Evolutionary conservation across 2,113 vertebrate genomes (phyloP).

Genomic region (Dunckerocampus dactyliophorus): DNA sequence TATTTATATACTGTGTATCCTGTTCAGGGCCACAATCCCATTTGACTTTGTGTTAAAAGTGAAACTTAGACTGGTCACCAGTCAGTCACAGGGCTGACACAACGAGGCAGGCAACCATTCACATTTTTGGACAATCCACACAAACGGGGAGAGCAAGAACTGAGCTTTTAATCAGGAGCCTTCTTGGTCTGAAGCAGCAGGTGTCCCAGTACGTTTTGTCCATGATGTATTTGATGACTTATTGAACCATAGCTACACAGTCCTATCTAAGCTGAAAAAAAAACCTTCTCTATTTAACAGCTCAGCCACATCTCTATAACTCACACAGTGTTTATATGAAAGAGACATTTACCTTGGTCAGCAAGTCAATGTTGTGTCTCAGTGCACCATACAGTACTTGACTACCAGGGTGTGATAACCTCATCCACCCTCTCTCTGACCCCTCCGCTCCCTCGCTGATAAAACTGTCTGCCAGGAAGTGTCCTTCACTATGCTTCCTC

Average conservation of each 20-base stretch:
- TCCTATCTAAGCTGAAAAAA: constrained; percentile 65
- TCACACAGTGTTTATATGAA: constrained; percentile 69
- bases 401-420: constrained; percentile 59
- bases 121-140: no score
- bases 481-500: constrained; percentile 78
- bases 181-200: not conserved
- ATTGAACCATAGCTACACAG: constrained; percentile 30
- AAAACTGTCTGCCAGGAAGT: constrained; percentile 74
- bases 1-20: not conserved
- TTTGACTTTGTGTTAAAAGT: no score
- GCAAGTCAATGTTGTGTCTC: constrained; percentile 40
- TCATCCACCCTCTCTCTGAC: constrained; percentile 49
- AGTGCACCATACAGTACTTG: constrained; percentile 31
- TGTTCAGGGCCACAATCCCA: not conserved
- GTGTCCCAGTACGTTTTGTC: constrained; percentile 5
- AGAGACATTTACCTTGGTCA: constrained; percentile 66
- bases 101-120: no score
- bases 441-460: constrained; percentile 66
- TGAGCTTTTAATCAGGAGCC: no score
- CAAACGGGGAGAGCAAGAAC: no score
- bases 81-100: no score
- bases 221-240: constrained; percentile 45
- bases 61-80: no score
- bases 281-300: constrained; percentile 51
- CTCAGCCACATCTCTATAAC: constrained; percentile 53